These are phyloP conservation scores for Paracyprichromis sp. DNA, from an alignment of 2,113 vertebrate genomes.

Conservation along the genomic window DNA sequence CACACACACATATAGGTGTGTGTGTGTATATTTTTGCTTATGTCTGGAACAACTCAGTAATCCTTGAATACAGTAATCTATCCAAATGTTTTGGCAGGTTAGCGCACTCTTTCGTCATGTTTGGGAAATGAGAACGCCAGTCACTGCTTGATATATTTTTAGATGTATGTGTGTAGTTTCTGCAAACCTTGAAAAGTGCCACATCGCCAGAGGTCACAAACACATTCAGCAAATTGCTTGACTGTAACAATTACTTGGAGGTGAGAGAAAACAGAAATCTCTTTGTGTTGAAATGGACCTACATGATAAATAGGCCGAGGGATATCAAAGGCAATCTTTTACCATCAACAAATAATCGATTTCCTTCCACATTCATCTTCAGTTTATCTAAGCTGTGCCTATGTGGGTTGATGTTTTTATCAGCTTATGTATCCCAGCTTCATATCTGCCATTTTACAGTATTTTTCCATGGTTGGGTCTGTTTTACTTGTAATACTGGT, in stretches of 20 bases:
- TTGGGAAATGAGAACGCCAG: neutral
- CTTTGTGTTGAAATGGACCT: conserved; percentile 29
- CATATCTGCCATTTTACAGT: neutral
- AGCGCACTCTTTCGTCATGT: neutral
- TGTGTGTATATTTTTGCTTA: neutral
- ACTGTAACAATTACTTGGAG: conserved; percentile 44
- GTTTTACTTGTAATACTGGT: neutral
- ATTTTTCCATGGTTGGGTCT: neutral
- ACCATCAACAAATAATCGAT: conserved; percentile 23
- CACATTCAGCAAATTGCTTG: conserved; percentile 32
- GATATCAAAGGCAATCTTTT: conserved; percentile 24
- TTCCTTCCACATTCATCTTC: conserved; percentile 2
- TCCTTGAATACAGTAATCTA: neutral
- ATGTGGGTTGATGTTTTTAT: neutral
- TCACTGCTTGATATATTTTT: neutral
- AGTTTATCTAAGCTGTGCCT: neutral
- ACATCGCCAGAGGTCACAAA: conserved; percentile 30
- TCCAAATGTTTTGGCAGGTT: neutral
- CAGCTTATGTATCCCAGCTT: neutral
- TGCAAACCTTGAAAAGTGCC: conserved; percentile 26
- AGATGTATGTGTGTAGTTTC: neutral
- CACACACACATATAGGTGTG: neutral
- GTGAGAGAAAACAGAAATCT: conserved; percentile 43
- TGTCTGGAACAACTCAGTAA: neutral
- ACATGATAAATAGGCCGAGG: conserved; percentile 43